Evolutionary conservation across 37 sponge, comb jelly and placozoan genomes (phyloP).

Genomic region (Mnemiopsis leidyi): DNA sequence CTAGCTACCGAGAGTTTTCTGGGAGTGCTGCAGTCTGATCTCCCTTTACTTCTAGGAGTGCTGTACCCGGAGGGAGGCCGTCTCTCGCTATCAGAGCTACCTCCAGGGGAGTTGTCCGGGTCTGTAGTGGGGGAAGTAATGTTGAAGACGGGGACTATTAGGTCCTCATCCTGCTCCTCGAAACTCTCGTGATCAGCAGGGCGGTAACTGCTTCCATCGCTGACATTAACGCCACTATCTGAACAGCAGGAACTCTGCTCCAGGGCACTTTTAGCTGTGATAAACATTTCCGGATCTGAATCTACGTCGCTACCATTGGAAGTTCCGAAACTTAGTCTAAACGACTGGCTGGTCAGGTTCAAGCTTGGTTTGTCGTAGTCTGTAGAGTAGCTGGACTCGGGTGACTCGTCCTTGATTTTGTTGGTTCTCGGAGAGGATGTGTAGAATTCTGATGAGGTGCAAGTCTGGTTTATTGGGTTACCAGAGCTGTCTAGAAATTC

Average conservation of each 20-base stretch:
- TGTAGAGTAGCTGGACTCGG: background rate
- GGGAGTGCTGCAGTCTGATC: background rate
- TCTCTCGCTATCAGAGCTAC: background rate
- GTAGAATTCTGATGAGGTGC: background rate
- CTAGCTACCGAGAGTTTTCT: background rate
- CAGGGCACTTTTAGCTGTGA: background rate
- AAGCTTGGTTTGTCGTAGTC: background rate
- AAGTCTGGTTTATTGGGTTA: background rate
- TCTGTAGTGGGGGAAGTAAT: background rate
- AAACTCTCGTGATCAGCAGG: slow-evolving; percentile 24
- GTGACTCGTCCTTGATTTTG: background rate
- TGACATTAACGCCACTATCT: slow-evolving; percentile 61
- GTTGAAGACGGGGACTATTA: background rate
- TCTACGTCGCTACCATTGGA: background rate
- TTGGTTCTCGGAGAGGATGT: background rate
- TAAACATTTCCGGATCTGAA: background rate
- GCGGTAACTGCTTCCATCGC: slow-evolving; percentile 50
- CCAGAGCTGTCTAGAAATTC: background rate
- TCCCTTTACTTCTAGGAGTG: slow-evolving; percentile 4
- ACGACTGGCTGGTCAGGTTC: background rate
- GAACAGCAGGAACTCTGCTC: background rate
- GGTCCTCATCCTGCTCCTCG: background rate
- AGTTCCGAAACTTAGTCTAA: background rate
- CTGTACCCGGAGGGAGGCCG: background rate
- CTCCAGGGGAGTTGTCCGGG: background rate